Base-by-base conservation (phyloP, 1,140 invertebrate genomes). In the Magallana angulata region DNA sequence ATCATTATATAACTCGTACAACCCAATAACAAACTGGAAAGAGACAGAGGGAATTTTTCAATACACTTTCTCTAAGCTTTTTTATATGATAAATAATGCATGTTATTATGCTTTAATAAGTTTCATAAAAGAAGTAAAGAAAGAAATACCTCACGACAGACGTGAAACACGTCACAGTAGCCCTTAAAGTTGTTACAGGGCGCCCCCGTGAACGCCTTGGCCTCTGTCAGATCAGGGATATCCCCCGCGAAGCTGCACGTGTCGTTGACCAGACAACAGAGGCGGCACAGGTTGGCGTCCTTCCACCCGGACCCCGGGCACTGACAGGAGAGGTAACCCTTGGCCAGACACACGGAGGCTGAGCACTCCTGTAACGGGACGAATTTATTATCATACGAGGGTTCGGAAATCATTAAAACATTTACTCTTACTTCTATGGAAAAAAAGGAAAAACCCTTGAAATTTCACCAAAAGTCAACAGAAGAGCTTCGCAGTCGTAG, bases 101-200 rank as follows among this genome's bases (percentile, higher is more conserved):
- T 64, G 0, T 64, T 0, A 18, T 18, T 16, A 1, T 16, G 14
- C 7, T 16, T 16, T 16, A 3, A 18, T 64, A 64, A 64, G 1
- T 2, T 64, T 16, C n/a, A 64, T 64, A 16, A 16, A 16, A 4
- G 3, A 16, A 5, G 0, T 0, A 18, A 18, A 64, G 4, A 64
- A 4, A 6, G 18, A 16, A 18, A 64, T 16, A 92, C 92, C 89
- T 91, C 87, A 57, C 92, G 84, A 94, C 98, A 99, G 95, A 98
- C 99, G 12, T 98, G 96, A 95, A 99, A 99, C 76, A 99, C 98
- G 95, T 99, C 98, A 95, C 98, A 99, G 95, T 99, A 99, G 84
- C 97, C 91, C 97, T 96, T 91, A 94, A 98, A 99, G 93, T 99
- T 97, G 94, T 99, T 98, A 94, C 98, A 99, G 0, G 98, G 98